Base-by-base conservation (phyloP, 2,888 invertebrate genomes). In the Boloria euphrosyne region DNA sequence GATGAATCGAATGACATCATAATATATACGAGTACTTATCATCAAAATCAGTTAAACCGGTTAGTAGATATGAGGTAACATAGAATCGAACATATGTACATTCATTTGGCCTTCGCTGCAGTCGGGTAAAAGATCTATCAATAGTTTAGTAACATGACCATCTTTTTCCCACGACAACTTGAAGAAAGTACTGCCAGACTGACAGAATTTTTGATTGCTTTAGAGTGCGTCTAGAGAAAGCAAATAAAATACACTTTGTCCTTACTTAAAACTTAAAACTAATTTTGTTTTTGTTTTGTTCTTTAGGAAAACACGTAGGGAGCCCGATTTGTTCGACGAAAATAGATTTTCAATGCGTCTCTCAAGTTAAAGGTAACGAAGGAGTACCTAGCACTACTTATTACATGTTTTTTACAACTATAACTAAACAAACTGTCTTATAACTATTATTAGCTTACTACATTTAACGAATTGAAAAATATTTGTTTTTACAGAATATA, bases 241-340 rank as follows among this genome's bases (percentile, higher is more conserved):
- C 31, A 31, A 18, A 46, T 14, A 54, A n/a, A 63, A n/a, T 27
- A 31, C 46, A 49, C 59, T 59, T 17, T 6, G 47, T 13, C 16
- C 49, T 31, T 4, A 14, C 31, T 49, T 31, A 49, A 38, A 47
- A 14, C 17, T 49, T 31, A 49, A 38, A 47, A 49, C 16, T 59
- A 1, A 49, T 47, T n/a, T 59, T 18, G 18, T 61, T 5, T n/a
- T n/a, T 13, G 13, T 6, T 65, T 13, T 17, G 31, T 14, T 53
- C 73, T 74, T 71, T 52, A 90, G 90, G 85, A 71, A 84, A 81
- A 72, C 75, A 78, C 62, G 73, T 82, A n/a, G 76, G 71, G 73
- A 89, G 85, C 53, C 80, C 84, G 1, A 80, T 90, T 64, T 90
- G 90, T 73, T 84, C 89, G 0, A 90, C 90, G 5, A 73, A 76